Conservation (phyloP, 2,113 vertebrate species). For the Cairina moschata region DNA sequence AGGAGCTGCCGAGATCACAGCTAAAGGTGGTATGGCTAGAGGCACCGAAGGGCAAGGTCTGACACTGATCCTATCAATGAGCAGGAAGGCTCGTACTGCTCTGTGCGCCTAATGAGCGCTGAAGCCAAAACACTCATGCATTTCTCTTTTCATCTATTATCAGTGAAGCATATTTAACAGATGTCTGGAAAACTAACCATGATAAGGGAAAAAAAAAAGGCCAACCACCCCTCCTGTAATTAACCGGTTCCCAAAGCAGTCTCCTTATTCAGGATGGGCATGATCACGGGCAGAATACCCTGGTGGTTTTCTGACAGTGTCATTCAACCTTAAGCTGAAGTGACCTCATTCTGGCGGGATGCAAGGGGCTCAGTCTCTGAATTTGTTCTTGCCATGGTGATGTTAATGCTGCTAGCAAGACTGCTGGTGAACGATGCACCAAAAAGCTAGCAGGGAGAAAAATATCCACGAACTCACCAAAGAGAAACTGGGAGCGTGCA, state of each 20-base stretch:
- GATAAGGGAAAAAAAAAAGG: not conserved
- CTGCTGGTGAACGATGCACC: not conserved
- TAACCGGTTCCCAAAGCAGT: not conserved
- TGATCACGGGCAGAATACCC: not conserved
- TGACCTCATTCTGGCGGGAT: not conserved
- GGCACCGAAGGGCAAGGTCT: slow-evolving; percentile 18
- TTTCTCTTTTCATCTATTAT: slow-evolving; percentile 42
- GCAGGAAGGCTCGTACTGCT: not conserved
- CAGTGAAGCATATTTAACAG: slow-evolving; percentile 6
- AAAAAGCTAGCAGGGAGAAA: not conserved
- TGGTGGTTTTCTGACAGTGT: not conserved
- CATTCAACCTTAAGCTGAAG: slow-evolving; percentile 3
- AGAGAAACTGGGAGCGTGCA: not conserved
- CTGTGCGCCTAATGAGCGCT: not conserved
- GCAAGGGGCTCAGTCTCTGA: not conserved
- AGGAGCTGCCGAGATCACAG: slow-evolving; percentile 20
- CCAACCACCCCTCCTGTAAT: too few relatives aligned
- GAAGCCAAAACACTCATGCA: not conserved
- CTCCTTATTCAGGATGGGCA: not conserved
- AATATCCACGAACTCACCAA: not conserved
- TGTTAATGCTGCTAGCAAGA: not conserved
- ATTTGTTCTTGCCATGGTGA: not conserved
- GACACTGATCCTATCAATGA: slow-evolving; percentile 24
- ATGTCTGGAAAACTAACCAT: not conserved
- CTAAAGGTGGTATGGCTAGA: slow-evolving; percentile 5